Base-by-base conservation (phyloP, 2,888 invertebrate genomes). In the Parapristionchus giblindavisi region DNA sequence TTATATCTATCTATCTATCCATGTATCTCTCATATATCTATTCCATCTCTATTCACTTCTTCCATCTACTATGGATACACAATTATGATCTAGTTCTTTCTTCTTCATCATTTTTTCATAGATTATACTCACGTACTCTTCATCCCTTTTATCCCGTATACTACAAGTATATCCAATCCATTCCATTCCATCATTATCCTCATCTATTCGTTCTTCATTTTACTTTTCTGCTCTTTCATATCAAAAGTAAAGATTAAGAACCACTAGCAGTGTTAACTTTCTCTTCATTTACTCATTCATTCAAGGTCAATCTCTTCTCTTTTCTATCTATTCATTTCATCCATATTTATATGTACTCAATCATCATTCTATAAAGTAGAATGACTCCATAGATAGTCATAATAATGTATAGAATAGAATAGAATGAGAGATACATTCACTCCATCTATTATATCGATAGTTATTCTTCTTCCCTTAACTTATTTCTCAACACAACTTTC, bases 261-360 rank as follows among this genome's bases (percentile, higher is more conserved):
- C 29, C 43, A 51, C 32, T 29, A 4, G 60, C 34, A 14, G 24
- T 14, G 34, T 11, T 14, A 65, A 29, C 65, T 65, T 40, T 65
- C 65, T 65, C 65, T 48, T 48, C 48, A 8, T n/a, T n/a, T n/a
- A n/a, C 32, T 4, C 32, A 34, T 34, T 52, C 52, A 52, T 68
- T 68, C 68, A 68, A 68, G 68, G 68, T 21, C 68, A 52, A 34
- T 32, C 32, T 32, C 52, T 34, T 27, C 72, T 71, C 71, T 3
- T 36, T 36, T 40, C 27, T 34, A 43, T 43, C 43, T 8, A 43
- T 43, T 43, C 43, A 38, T 61, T 61, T 36, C 61, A 21, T 61
- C 61, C 17, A 61, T 36, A 38, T 38, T n/a, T 38, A n/a, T 61
- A 24, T 29, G 34, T 34, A 34, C 27, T 17, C 8, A 58, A 36